phyloP scores from a whole-genome alignment of 2,113 vertebrate species.

The Shinisaurus crocodilurus region DNA sequence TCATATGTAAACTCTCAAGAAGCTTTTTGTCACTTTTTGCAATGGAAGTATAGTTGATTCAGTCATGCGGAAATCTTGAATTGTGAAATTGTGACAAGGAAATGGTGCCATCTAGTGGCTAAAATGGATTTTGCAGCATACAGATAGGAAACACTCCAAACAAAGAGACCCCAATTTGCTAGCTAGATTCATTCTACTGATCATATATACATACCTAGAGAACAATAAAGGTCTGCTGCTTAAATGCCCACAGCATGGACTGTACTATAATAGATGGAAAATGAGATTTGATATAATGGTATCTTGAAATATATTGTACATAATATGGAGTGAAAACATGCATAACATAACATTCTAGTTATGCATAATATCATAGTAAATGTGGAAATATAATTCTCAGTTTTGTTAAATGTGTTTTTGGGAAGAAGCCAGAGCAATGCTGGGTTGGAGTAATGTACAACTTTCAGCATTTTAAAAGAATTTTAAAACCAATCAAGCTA shows the following conservation, averaged over 20 bases:
- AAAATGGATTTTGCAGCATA: neutral
- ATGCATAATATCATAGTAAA: neutral
- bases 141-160: neutral
- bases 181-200: neutral
- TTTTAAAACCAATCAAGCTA: neutral
- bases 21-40: neutral
- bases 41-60: neutral
- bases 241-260: neutral
- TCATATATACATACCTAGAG: neutral
- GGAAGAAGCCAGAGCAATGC: neutral
- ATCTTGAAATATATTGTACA: neutral
- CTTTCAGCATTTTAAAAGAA: neutral
- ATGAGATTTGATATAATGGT: neutral
- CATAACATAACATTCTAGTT: neutral
- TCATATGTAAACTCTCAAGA: neutral
- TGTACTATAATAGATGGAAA: neutral
- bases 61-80: neutral
- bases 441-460: neutral
- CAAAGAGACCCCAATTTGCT: neutral
- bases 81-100: neutral
- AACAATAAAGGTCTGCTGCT: no score
- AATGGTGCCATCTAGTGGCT: conserved; percentile 78
- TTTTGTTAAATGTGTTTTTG: neutral
- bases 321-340: neutral
- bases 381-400: neutral